Conservation (phyloP, 2,113 vertebrate species). For the Sitta europaea region DNA sequence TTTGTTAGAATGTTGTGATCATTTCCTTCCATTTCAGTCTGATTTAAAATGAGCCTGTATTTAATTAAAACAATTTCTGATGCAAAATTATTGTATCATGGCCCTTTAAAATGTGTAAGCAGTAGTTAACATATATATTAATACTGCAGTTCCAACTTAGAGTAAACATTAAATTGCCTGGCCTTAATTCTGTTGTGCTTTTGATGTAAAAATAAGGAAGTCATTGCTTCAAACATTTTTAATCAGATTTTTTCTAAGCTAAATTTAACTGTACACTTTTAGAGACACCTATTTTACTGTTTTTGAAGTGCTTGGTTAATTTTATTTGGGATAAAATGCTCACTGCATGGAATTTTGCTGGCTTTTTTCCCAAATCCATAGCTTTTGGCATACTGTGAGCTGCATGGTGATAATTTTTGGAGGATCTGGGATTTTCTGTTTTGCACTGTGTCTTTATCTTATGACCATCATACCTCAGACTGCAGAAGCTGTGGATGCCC, state of each 20-base stretch:
- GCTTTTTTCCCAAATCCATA: neutral
- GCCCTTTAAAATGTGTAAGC: neutral
- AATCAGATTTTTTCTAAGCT: neutral
- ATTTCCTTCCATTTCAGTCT: neutral
- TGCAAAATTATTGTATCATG: neutral
- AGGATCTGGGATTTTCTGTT: neutral
- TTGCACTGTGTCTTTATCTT: neutral
- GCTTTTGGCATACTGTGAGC: neutral
- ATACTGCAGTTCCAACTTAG: neutral
- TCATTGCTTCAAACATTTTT: conserved; percentile 30
- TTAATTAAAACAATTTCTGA: neutral
- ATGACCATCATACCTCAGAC: neutral
- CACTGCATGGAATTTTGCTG: neutral
- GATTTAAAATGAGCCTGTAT: neutral
- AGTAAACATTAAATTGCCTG: neutral
- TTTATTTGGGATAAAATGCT: neutral
- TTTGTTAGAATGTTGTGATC: neutral
- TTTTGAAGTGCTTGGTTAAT: neutral
- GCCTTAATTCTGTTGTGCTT: neutral
- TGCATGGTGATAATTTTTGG: conserved; percentile 8
- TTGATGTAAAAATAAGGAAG: neutral
- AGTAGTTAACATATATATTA: neutral
- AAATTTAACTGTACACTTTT: neutral
- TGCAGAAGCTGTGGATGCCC: neutral
- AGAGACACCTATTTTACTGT: neutral